These are phyloP conservation scores for Chrysaora quinquecirrha DNA, from an alignment of 30 jellyfish, hydroid and myxozoan genomes.

Conservation along the genomic window DNA sequence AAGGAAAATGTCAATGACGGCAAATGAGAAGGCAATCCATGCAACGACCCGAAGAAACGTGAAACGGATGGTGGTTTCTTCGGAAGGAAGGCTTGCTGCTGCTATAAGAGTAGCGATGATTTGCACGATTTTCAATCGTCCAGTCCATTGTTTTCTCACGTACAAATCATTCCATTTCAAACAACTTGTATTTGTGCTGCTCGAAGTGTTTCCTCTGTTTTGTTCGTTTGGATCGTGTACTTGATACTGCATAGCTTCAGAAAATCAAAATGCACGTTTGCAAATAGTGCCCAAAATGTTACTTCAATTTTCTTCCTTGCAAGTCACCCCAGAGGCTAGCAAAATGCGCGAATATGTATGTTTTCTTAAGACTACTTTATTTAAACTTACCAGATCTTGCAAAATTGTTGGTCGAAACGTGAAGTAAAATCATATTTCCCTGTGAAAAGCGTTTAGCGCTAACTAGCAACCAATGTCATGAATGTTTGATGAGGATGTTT, in stretches of 20 bases:
- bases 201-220: not conserved
- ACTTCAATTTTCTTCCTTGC: too few relatives aligned
- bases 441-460: conserved; percentile 13
- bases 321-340: too few relatives aligned
- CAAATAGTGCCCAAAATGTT: too few relatives aligned
- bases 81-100: conserved; percentile 49
- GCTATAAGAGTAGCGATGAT: conserved; percentile 39
- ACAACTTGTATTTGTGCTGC: not conserved
- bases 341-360: too few relatives aligned
- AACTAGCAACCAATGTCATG: conserved; percentile 59
- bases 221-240: conserved; percentile 40
- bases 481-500: conserved; percentile 22
- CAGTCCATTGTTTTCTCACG: conserved; percentile 55
- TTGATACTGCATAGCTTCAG: conserved; percentile 45
- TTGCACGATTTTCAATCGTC: conserved; percentile 57
- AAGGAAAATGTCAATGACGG: conserved; percentile 38
- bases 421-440: not conserved
- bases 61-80: conserved; percentile 49
- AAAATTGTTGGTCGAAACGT: not conserved
- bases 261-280: too few relatives aligned
- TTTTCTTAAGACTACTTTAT: too few relatives aligned
- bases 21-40: conserved; percentile 61
- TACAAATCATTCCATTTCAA: conserved; percentile 39
- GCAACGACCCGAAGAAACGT: conserved; percentile 68
- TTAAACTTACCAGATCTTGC: not conserved